Evolutionary conservation across 2,888 invertebrate genomes (phyloP).

Genomic region (Trissonchulus sp.): DNA sequence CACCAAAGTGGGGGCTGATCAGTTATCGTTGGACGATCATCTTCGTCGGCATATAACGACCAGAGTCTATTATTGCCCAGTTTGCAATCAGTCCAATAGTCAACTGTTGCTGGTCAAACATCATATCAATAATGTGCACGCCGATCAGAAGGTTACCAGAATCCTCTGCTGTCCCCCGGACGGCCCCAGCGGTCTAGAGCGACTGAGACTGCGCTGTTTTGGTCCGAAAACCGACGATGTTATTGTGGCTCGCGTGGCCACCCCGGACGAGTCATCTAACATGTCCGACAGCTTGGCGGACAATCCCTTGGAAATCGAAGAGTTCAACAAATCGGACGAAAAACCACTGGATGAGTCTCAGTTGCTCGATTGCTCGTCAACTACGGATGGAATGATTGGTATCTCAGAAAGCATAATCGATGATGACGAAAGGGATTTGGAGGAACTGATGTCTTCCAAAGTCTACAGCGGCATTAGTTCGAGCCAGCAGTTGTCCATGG

Average conservation of each 20-base stretch:
- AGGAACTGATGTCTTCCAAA: not conserved
- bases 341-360: not conserved
- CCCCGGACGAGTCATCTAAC: not conserved
- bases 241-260: not conserved
- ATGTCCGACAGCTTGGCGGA: not conserved
- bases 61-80: conserved; percentile 18
- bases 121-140: conserved; percentile 14
- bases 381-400: not conserved
- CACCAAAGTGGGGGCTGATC: not conserved
- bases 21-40: conserved; percentile 16
- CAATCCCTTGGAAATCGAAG: not conserved
- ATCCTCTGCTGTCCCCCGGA: conserved; percentile 25
- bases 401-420: not conserved
- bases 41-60: not conserved
- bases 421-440: no score
- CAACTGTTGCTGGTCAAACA: conserved; percentile 13
- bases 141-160: conserved; percentile 9
- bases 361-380: no score
- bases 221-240: conserved; percentile 3
- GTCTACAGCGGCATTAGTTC: no score
- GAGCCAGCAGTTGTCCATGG: not conserved
- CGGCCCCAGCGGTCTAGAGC: not conserved
- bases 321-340: no score
- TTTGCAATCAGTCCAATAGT: conserved; percentile 17
- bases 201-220: not conserved